A percentile compares a stretch with the other conserved stretches of the same genome.
Evolutionary conservation across 2,888 invertebrate species (phyloP).

Genomic region (Aspidiotus destructor): DNA sequence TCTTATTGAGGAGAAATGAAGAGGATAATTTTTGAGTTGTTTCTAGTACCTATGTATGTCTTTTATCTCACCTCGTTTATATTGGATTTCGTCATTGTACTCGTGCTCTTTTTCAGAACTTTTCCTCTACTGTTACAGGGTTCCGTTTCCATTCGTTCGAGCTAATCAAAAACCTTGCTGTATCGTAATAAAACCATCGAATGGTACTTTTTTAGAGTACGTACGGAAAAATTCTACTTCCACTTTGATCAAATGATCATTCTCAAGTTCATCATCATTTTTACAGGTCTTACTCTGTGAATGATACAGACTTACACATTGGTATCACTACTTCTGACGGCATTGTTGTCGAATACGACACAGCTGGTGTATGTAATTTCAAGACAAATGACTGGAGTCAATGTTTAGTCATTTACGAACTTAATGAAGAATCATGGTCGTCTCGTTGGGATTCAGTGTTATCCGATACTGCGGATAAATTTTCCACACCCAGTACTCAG

Average conservation of each 20-base stretch:
- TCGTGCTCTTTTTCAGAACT: too few species aligned
- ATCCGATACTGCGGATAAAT: constrained; percentile 48
- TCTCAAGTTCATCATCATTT: constrained; percentile 17
- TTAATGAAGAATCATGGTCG: constrained; percentile 48
- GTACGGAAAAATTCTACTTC: constrained; percentile 38
- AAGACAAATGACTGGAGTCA: constrained; percentile 44
- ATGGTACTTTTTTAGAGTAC: constrained; percentile 78
- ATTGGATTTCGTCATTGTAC: too few species aligned
- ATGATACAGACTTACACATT: constrained; percentile 72
- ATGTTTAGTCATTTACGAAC: constrained; percentile 41
- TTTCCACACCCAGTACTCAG: constrained; percentile 37
- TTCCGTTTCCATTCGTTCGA: constrained; percentile 78
- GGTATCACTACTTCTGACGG: constrained; percentile 76
- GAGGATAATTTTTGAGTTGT: too few species aligned
- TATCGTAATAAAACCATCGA: constrained; percentile 76
- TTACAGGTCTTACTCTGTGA: constrained; percentile 69
- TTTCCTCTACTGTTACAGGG: constrained; percentile 49
- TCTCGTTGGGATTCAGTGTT: constrained; percentile 62
- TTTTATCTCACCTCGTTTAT: too few species aligned
- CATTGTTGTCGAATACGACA: constrained; percentile 73
- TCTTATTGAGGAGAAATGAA: too few species aligned
- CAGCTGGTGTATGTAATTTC: constrained; percentile 53
- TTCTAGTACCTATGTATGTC: too few species aligned
- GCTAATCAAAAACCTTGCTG: constrained; percentile 71
- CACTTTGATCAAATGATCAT: background rate